These are phyloP conservation scores for Sphenopsis melanotis DNA, from an alignment of 2,797 vertebrate genomes.

Conservation along the genomic window DNA sequence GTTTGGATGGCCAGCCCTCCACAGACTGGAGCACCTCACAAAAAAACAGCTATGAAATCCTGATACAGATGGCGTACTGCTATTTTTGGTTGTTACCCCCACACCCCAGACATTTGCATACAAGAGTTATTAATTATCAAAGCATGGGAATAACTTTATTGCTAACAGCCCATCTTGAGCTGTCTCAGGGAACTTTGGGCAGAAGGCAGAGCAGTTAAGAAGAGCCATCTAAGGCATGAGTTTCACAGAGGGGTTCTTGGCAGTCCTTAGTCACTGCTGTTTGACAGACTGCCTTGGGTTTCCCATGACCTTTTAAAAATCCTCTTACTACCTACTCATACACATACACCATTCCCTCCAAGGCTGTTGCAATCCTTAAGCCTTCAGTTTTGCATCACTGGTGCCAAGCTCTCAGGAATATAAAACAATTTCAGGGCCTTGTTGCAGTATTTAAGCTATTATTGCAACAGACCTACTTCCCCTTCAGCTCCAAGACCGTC, in stretches of 20 bases:
- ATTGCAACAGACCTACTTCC: background rate
- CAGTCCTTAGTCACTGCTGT: background rate
- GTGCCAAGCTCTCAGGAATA: background rate
- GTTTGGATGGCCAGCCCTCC: background rate
- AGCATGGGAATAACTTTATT: background rate
- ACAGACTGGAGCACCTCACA: background rate
- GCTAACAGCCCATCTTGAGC: background rate
- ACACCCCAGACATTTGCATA: background rate
- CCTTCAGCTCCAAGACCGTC: background rate
- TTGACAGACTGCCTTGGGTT: background rate
- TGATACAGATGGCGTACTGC: background rate
- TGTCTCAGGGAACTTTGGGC: background rate
- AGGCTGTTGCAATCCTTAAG: conserved; percentile 26
- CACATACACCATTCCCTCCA: background rate
- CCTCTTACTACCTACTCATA: background rate
- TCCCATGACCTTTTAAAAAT: conserved; percentile 34
- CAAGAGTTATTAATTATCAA: background rate
- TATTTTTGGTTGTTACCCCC: background rate
- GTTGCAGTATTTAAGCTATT: background rate
- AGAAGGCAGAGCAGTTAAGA: background rate
- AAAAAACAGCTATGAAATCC: background rate
- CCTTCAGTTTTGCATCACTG: background rate
- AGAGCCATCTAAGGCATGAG: background rate
- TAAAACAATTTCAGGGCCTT: background rate
- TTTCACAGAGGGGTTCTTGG: background rate